Evolutionary conservation across 2,113 vertebrate species (phyloP), one percentile per base, ranked within the genome.

Genomic region (Chitala chitala): DNA sequence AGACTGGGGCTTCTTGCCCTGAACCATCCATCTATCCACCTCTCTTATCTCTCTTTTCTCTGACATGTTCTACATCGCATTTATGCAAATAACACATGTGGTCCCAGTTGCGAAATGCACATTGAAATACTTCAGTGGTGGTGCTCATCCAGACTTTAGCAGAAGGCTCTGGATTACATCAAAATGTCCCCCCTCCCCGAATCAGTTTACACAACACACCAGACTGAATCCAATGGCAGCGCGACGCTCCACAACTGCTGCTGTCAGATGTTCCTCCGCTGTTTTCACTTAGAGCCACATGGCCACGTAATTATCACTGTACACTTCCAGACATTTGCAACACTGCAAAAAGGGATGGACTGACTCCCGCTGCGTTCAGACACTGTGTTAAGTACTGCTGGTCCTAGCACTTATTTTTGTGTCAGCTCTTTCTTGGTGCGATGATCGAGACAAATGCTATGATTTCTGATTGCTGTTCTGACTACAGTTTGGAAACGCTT

Each of bases 231-330:
- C 13, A 63, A 82, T 75, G 72, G 74, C 64, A 0, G 70, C 78
- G 24, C 40, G 33, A 53, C 38, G 48, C 4, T 13, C 76, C 31
- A 4, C 33, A 69, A 64, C 12, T 51, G 33, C 61, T 38, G 55
- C 5, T 13, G 13, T 1, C 24, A 24, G 29, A 9, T 4, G 24
- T 83, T 77, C 31, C 55, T 36, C 36, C 78, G 76, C 78, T 79
- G 48, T 65, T 84, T 86, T 83, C 48, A 75, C 51, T 85, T 85
- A 79, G 5, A 29, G 0, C 15, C 74, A 26, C 4, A 13, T 73
- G 76, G 54, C 42, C 33, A 71, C 46, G 33, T 63, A 54, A 76
- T 78, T 74, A 73, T 76, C 38, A 5, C 22, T 72, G 33, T 29
- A 55, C 13, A n/a, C 73, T 65, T 33, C 51, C 58, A 9, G 20